phyloP scores from a whole-genome alignment of 2,113 vertebrate genomes.

The Bufo bufo region DNA sequence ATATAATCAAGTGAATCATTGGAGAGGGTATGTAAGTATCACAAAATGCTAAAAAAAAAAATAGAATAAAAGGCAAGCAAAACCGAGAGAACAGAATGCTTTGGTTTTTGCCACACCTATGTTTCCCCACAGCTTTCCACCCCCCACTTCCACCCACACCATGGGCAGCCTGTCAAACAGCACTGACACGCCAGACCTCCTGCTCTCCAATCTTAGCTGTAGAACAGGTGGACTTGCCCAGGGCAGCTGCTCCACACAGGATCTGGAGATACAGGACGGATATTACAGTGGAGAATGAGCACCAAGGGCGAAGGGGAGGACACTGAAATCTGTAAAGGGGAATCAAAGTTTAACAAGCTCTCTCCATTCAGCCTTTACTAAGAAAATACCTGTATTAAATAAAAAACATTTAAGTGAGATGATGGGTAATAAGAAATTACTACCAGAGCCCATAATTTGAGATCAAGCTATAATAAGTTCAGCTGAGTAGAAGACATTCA shows the following conservation, averaged over 20 bases:
- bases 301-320: constrained; percentile 30
- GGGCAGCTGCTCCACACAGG: constrained; percentile 48
- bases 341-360: constrained; percentile 9
- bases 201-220: constrained; percentile 56
- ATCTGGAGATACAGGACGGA: constrained; percentile 44
- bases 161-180: constrained; percentile 49
- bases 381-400: not conserved
- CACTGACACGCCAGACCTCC: constrained; percentile 53
- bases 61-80: not conserved
- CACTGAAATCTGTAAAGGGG: not conserved
- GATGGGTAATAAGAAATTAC: not conserved
- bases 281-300: constrained; percentile 28
- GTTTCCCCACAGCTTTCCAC: constrained; percentile 9
- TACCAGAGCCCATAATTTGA: not conserved
- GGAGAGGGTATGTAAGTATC: not conserved
- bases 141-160: constrained; percentile 39
- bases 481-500: not conserved
- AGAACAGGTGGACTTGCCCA: constrained; percentile 52
- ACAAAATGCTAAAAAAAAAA: not conserved
- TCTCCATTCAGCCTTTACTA: not conserved
- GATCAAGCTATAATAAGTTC: not conserved
- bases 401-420: too few species aligned
- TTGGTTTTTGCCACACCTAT: constrained; percentile 20
- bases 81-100: not conserved
- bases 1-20: not conserved